Percentiles rank a stretch among this genome's conserved stretches.
Evolutionary conservation across 2,113 vertebrate species (phyloP).

Genomic region (Lasiurus cinereus): DNA sequence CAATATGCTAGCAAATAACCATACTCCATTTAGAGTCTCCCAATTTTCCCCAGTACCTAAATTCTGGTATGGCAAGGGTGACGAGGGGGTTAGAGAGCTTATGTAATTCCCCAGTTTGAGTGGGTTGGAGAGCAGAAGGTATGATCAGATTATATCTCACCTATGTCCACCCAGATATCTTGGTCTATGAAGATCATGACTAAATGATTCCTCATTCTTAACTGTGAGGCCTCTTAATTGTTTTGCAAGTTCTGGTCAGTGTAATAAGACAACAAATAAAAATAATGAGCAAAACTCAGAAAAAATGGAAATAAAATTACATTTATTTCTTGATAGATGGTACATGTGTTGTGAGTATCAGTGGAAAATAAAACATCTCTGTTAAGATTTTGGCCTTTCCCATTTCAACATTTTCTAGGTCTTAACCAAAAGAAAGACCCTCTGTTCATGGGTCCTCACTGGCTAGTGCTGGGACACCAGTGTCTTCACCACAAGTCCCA

Average conservation of each 20-base stretch:
- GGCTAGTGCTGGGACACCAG: background rate
- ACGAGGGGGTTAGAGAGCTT: background rate
- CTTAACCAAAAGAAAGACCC: background rate
- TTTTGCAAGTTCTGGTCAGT: conserved; percentile 15
- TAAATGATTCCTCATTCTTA: background rate
- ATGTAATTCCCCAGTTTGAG: background rate
- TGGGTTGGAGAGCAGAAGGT: background rate
- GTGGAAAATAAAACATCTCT: background rate
- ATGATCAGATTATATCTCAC: background rate
- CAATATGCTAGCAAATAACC: background rate
- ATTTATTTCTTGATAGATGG: background rate
- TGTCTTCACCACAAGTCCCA: background rate
- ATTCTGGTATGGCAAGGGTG: background rate
- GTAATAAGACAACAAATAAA: background rate
- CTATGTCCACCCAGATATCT: background rate
- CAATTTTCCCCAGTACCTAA: background rate
- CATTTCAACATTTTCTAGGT: background rate
- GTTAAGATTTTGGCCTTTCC: background rate
- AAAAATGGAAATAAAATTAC: background rate
- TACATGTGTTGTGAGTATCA: background rate
- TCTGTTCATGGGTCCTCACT: background rate
- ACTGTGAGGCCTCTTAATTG: background rate
- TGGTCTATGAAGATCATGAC: background rate
- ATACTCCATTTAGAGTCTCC: background rate
- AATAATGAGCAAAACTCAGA: background rate